Evolutionary conservation across 2,888 invertebrate genomes (phyloP).

Genomic region (Cantharis rufa): DNA sequence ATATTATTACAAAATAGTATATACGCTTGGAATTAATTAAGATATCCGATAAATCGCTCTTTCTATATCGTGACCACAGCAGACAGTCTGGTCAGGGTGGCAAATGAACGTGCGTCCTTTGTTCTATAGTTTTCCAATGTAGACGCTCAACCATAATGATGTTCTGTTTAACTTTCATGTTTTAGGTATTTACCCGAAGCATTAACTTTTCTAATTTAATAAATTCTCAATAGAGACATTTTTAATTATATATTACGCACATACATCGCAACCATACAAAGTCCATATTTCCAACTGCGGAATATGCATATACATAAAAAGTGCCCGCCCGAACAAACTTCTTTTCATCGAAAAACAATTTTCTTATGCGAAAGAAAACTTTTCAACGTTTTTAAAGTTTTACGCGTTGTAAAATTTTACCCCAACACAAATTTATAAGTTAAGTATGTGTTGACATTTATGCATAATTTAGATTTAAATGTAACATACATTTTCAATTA

Average conservation of each 20-base stretch:
- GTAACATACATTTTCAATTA: slow-evolving; percentile 16
- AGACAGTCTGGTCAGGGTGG: neutral
- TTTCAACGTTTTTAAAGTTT: neutral
- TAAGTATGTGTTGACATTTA: neutral
- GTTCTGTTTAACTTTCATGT: neutral
- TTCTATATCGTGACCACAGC: neutral
- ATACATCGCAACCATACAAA: too few relatives aligned
- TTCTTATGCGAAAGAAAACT: neutral
- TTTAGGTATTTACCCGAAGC: neutral
- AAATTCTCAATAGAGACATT: neutral
- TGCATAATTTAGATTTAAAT: slow-evolving; percentile 3
- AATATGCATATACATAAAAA: neutral
- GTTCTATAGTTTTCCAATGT: neutral
- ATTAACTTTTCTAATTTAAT: neutral
- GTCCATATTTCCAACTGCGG: too few relatives aligned
- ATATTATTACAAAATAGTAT: neutral
- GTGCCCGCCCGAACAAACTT: neutral
- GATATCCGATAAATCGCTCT: neutral
- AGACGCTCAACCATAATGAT: neutral
- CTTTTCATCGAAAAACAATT: neutral
- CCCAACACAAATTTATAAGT: neutral
- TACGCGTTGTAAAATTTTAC: neutral
- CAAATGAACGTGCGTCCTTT: neutral
- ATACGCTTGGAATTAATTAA: neutral
- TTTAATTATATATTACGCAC: neutral